Base-by-base conservation (phyloP, 2,113 vertebrate species). In the Alligator mississippiensis region DNA sequence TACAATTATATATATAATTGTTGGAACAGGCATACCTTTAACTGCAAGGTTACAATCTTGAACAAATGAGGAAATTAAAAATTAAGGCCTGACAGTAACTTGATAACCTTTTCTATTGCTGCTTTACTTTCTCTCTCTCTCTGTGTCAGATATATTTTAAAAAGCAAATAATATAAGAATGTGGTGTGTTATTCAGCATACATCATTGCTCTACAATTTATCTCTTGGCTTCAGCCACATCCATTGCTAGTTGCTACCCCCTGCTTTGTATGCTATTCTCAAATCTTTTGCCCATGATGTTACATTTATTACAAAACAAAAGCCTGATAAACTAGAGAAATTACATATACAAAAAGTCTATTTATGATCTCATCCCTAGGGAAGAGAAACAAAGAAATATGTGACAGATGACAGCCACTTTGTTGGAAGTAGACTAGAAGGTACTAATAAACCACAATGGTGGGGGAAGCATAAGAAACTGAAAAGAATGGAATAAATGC, bases 251-350 rank as follows among this genome's bases (percentile, higher is more conserved):
- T 14, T 78, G 34, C 16, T 38, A 77, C 34, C 11, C 79, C 4
- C 15, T 58, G 18, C 0, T 0, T 4, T 18, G 11, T 8, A 84
- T 30, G 60, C 60, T 15, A 82, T 18, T 59, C 57, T 0, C 2
- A 11, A 72, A 4, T 58, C 10, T 13, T 76, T 38, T 11, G 28
- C 5, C 0, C 72, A 62, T 47, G 55, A 70, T 38, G 25, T 63
- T 77, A 38, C 0, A 1, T 21, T 60, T 54, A 60, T 28, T 80
- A 15, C 54, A 22, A n/a, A 85, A 27, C 16, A 90, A 68, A 11
- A 47, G 47, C 47, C 47, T 47, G 47, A 47, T 47, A 9, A 47
- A 66, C 2, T n/a, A 54, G 12, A 61, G 21, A 70, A 47, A 63
- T 3, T 14, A 85, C 13, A 47, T 27, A 68, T 81, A 93, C 6